These are phyloP conservation scores for Helarctos malayanus DNA, from an alignment of 2,797 vertebrate species.

Conservation along the genomic window DNA sequence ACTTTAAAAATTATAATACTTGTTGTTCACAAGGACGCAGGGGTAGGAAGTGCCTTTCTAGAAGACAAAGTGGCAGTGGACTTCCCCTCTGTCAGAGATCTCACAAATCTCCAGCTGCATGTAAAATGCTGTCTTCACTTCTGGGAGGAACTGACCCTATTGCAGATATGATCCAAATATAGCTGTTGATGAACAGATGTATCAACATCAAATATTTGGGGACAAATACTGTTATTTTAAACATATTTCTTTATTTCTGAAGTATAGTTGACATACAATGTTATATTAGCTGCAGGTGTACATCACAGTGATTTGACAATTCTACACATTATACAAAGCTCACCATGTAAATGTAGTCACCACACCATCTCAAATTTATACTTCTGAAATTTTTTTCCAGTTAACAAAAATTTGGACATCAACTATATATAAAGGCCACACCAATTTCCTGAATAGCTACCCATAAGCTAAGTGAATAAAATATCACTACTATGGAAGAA, in stretches of 20 bases:
- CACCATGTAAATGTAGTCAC: background rate
- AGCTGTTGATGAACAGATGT: background rate
- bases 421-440: conserved; percentile 5
- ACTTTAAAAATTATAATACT: conserved; percentile 17
- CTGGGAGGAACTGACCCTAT: background rate
- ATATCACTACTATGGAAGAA: conserved; percentile 21
- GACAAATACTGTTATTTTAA: background rate
- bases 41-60: background rate
- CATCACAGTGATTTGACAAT: background rate
- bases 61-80: background rate
- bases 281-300: background rate
- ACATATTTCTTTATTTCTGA: background rate
- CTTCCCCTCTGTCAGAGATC: background rate
- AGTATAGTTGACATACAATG: background rate
- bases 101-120: background rate
- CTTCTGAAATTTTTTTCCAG: background rate
- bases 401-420: conserved; percentile 39
- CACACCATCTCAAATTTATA: conserved; percentile 36
- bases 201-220: conserved; percentile 28
- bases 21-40: background rate
- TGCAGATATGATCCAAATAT: background rate
- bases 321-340: background rate
- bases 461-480: conserved; percentile 8
- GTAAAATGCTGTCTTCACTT: background rate
- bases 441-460: conserved; percentile 46